phyloP scores from a whole-genome alignment of 2,113 vertebrate species.

The Pitta sordida region DNA sequence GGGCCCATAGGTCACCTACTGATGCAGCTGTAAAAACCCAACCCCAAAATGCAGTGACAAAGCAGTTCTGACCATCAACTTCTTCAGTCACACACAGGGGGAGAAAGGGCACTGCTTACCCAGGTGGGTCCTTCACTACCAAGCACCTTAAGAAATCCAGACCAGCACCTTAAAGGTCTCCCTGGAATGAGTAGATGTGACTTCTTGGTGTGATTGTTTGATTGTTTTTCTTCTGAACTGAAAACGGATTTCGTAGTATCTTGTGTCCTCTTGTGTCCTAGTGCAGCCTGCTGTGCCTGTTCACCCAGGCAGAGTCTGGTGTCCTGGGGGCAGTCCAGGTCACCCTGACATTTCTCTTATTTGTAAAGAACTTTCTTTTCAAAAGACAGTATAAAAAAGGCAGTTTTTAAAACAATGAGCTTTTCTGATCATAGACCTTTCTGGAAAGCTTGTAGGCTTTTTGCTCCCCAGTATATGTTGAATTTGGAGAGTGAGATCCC shows the following conservation, averaged over 20 bases:
- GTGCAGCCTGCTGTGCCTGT: background rate
- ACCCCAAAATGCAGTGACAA: background rate
- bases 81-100: background rate
- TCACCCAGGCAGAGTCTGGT: background rate
- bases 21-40: background rate
- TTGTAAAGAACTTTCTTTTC: background rate
- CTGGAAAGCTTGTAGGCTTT: background rate
- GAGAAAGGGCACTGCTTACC: background rate
- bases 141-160: constrained; percentile 57
- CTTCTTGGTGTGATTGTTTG: background rate
- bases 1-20: background rate
- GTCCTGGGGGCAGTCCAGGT: background rate
- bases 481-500: background rate
- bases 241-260: background rate
- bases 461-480: background rate
- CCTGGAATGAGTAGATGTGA: background rate
- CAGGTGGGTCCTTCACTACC: constrained; percentile 37
- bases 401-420: background rate
- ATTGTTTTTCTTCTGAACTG: background rate
- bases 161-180: constrained; percentile 38
- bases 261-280: background rate
- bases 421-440: background rate
- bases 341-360: background rate
- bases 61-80: background rate
- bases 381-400: background rate